Evolutionary conservation across 1,140 invertebrate genomes (phyloP), one percentile per base, ranked within the genome.

Genomic region (Rhyzopertha dominica): DNA sequence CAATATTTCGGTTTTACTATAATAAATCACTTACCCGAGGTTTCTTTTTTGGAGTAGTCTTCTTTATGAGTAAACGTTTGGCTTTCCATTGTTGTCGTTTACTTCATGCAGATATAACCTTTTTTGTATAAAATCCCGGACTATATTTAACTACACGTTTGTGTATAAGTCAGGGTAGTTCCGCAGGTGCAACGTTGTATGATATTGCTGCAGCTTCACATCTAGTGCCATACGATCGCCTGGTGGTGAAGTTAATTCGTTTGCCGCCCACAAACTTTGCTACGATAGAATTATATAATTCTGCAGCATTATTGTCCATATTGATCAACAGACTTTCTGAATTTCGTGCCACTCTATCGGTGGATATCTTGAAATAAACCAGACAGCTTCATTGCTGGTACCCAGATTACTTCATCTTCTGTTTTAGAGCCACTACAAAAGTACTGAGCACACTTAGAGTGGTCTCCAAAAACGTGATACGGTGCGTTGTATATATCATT

Each of bases 221-320:
- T 38, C 51, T 38, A 8, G 12, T 29, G 28, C 20, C 23, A 42
- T 51, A 53, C 5, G 47, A 50, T 29, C 39, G 8, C 42, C 45
- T 43, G 8, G 47, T 25, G 14, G 50, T 47, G 46, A 52, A 58
- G 35, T 53, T 54, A 5, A 54, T 36, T 10, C 56, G 28, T 51
- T 61, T 56, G 7, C 52, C 54, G 9, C 51, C 56, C 2, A 61
- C 44, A 7, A 42, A 22, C 47, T 58, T 61, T 1, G 49, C 47
- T 3, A 58, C 46, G 19, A 51, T 42, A 17, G 49, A 44, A 35
- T 58, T 52, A 28, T 43, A 61, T 9, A 37, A 26, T 29, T 50
- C 54, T 28, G 34, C 58, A 4, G 29, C n/a, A 22, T 60, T 58
- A 24, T 38, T 60, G 12, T 35, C 49, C 17, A 52, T 31, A 14